Evolutionary conservation across 2,113 vertebrate genomes (phyloP).

Genomic region (Equus przewalskii): DNA sequence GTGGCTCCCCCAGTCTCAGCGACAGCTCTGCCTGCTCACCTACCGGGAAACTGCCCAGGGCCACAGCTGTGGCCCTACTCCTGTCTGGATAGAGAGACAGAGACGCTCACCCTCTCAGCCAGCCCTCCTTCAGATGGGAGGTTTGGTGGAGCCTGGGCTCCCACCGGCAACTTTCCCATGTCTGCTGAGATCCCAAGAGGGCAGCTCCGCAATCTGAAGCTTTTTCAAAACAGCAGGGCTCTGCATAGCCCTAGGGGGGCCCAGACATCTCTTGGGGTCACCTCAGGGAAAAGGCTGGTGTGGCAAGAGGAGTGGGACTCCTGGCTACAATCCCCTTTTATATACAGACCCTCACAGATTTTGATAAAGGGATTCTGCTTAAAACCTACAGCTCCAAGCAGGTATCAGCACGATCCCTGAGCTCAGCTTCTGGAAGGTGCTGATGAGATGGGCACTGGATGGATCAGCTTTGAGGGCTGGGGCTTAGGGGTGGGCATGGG

Average conservation of each 20-base stretch:
- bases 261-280: background rate
- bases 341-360: background rate
- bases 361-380: background rate
- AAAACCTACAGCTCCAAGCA: background rate
- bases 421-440: background rate
- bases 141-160: background rate
- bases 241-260: background rate
- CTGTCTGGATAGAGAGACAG: conserved; percentile 78
- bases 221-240: background rate
- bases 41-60: conserved; percentile 90
- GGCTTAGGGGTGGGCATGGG: rapidly evolving
- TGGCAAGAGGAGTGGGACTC: background rate
- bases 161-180: background rate
- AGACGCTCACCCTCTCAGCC: background rate
- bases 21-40: conserved; percentile 58
- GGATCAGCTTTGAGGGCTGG: background rate
- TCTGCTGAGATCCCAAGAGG: background rate
- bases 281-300: background rate
- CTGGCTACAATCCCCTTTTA: background rate
- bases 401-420: background rate
- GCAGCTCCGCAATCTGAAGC: background rate
- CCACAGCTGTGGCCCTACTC: conserved; percentile 83
- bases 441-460: background rate
- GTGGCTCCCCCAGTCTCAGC: conserved; percentile 90
- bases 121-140: background rate